phyloP scores from a whole-genome alignment of 2,888 invertebrate species.

The Drosophila lutescens region DNA sequence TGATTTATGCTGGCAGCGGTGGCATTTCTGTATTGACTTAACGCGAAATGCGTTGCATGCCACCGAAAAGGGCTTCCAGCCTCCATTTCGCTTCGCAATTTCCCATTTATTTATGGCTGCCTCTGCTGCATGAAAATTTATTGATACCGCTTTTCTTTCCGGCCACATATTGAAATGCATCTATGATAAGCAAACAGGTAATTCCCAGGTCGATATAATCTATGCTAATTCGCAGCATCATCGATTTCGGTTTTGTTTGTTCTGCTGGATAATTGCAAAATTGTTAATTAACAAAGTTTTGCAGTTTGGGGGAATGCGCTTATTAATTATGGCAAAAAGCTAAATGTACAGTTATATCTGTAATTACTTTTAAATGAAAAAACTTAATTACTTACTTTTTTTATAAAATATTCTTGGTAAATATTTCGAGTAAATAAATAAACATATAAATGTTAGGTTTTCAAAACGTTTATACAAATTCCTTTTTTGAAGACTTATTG shows the following conservation, averaged over 20 bases:
- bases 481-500: too few species aligned
- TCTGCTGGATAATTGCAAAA: background rate
- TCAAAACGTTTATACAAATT: background rate
- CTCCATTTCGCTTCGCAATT: constrained; percentile 1
- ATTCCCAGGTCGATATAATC: constrained; percentile 2
- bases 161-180: constrained; percentile 18
- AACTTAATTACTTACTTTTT: background rate
- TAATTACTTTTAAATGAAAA: background rate
- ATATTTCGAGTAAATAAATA: too few species aligned
- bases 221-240: constrained; percentile 23
- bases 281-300: constrained; percentile 16
- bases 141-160: constrained; percentile 15
- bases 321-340: background rate
- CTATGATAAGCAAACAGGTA: constrained; percentile 17
- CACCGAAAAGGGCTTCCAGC: constrained; percentile 3
- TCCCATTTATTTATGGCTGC: constrained; percentile 27
- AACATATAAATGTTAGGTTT: too few species aligned
- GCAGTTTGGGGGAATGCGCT: background rate
- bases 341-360: background rate
- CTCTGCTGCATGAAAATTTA: constrained; percentile 34
- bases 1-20: constrained; percentile 41
- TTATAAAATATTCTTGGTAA: background rate
- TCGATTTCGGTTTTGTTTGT: constrained; percentile 4
- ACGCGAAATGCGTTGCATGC: constrained; percentile 29
- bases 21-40: constrained; percentile 46